Conservation (phyloP, 2,888 invertebrate species). For the Slavum lentiscoides region DNA sequence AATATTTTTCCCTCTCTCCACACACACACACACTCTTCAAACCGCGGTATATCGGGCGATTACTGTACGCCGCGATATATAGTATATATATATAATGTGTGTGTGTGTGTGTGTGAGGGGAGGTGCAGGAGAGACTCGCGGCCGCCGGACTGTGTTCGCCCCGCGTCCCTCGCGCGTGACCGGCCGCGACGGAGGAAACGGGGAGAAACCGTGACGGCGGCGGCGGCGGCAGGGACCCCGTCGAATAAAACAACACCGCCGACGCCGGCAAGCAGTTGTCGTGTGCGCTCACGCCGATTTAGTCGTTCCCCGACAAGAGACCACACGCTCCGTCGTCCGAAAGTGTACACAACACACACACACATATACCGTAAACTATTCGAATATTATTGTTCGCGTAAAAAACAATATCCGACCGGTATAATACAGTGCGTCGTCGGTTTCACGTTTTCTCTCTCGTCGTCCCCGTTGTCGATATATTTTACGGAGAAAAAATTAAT, state of each 20-base stretch:
- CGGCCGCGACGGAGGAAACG: background rate
- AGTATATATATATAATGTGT: background rate
- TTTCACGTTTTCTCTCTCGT: no score
- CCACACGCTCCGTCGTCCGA: conserved; percentile 4
- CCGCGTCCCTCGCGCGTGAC: background rate
- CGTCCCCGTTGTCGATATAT: no score
- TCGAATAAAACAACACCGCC: conserved; percentile 43
- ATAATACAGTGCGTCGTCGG: no score
- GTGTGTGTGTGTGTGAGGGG: background rate
- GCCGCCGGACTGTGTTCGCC: conserved; percentile 12
- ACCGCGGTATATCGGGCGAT: no score
- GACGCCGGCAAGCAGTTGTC: conserved; percentile 50
- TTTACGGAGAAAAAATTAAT: background rate
- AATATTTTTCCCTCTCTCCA: conserved; percentile 25
- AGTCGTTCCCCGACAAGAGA: conserved; percentile 34
- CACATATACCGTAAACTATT: background rate
- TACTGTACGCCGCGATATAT: background rate
- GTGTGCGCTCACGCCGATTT: conserved; percentile 53
- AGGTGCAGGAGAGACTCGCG: background rate
- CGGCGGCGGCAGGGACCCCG: conserved; percentile 38
- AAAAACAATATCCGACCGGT: no score
- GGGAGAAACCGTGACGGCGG: conserved; percentile 24
- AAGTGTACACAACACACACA: conserved; percentile 2
- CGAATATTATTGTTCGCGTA: background rate
- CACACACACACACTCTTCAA: background rate